These are phyloP conservation scores for Mirza zaza DNA, from an alignment of 2,113 vertebrate species.

Conservation along the genomic window DNA sequence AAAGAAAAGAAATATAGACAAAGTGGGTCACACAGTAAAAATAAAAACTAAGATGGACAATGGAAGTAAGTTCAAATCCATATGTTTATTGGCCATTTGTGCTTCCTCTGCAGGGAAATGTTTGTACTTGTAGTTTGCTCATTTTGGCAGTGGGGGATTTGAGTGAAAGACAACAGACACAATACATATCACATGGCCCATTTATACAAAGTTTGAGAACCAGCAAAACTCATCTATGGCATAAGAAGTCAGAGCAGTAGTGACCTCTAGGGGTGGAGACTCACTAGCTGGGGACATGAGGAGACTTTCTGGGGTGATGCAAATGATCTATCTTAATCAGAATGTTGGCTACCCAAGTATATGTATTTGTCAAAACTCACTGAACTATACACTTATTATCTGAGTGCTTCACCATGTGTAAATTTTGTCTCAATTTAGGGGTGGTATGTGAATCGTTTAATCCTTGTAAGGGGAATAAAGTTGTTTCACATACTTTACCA, in stretches of 20 bases:
- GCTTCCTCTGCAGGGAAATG: background rate
- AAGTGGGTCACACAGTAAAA: background rate
- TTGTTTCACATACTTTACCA: constrained; percentile 37
- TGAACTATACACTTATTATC: background rate
- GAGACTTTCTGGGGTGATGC: background rate
- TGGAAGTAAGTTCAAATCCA: background rate
- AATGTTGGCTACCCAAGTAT: background rate
- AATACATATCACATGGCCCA: background rate
- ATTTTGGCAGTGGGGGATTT: background rate
- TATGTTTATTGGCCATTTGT: background rate
- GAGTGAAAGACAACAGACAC: background rate
- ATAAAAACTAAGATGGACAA: background rate
- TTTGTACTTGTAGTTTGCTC: background rate
- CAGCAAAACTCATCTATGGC: background rate
- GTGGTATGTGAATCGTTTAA: background rate
- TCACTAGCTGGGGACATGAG: background rate
- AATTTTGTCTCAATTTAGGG: constrained; percentile 8
- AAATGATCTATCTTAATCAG: background rate
- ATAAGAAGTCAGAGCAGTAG: background rate
- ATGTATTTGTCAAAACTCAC: background rate
- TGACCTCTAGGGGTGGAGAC: background rate
- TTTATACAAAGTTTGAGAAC: background rate
- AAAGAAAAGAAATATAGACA: background rate
- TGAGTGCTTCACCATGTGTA: background rate
- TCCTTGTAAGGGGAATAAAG: constrained; percentile 4